Conservation (phyloP, 2,113 vertebrate genomes). For the Nothocercus nigrocapillus region DNA sequence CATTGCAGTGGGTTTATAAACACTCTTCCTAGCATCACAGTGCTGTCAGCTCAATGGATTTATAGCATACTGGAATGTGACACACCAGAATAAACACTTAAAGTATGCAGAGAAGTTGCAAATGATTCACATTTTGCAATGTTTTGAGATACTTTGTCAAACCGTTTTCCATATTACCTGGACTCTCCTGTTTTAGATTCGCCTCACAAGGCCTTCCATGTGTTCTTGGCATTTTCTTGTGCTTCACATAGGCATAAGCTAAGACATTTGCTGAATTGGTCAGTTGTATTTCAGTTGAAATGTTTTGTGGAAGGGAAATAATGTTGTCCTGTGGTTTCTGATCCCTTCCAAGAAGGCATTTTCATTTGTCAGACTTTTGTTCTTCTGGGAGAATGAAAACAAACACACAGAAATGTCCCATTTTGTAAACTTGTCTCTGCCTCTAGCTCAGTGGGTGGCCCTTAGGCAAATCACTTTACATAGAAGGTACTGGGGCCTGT, state of each 20-base stretch:
- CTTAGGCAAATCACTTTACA: background rate
- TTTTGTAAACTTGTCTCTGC: background rate
- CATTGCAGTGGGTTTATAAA: background rate
- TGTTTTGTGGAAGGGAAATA: background rate
- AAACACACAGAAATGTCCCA: background rate
- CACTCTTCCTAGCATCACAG: background rate
- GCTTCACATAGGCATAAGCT: background rate
- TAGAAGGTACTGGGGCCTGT: background rate
- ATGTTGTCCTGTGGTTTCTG: background rate
- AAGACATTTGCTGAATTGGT: background rate
- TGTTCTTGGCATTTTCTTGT: background rate
- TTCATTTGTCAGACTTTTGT: background rate
- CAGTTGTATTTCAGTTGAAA: background rate
- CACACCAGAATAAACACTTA: background rate
- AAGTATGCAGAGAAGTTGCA: background rate
- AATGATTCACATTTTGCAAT: background rate
- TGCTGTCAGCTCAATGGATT: background rate
- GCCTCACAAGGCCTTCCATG: background rate
- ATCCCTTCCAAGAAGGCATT: background rate
- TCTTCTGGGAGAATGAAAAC: background rate
- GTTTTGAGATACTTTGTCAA: background rate
- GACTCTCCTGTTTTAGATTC: background rate
- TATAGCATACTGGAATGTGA: background rate
- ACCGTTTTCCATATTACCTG: background rate
- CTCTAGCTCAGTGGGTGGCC: background rate